Conservation (phyloP, 2,113 vertebrate species). For the Crotalus tigris region DNA sequence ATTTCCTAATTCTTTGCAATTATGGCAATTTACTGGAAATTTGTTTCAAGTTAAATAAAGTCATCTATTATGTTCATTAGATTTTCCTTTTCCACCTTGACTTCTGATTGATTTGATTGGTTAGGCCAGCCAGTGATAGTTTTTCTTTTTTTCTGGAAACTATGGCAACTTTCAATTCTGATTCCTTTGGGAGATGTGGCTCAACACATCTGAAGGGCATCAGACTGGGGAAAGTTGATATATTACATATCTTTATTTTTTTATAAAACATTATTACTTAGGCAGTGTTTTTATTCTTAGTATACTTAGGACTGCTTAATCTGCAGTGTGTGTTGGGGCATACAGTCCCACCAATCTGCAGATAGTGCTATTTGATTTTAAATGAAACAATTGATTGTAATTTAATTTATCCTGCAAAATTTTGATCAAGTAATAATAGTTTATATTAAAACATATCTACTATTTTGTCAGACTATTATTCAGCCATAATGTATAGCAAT, state of each 20-base stretch:
- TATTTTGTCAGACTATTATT: background rate
- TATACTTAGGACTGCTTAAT: conserved; percentile 8
- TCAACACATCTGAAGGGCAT: background rate
- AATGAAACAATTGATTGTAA: conserved; percentile 40
- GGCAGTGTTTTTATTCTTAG: background rate
- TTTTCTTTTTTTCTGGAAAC: background rate
- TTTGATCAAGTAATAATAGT: conserved; percentile 21
- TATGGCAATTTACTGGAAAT: conserved; percentile 37
- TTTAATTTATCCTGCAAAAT: conserved; percentile 2
- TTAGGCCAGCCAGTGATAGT: conserved; percentile 6
- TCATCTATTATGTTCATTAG: conserved; percentile 26
- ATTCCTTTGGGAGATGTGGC: background rate
- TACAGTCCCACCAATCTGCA: conserved; percentile 14
- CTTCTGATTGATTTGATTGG: background rate
- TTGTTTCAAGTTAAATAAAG: conserved; percentile 28
- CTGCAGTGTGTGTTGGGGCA: background rate
- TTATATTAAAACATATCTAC: background rate
- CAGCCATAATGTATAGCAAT: background rate
- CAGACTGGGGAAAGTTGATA: background rate
- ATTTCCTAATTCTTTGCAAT: conserved; percentile 24
- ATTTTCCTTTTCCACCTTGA: conserved; percentile 20
- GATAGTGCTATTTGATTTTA: conserved; percentile 32
- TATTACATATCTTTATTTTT: conserved; percentile 1
- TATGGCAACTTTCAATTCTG: background rate
- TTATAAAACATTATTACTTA: background rate